Conservation (phyloP, 2,888 invertebrate species). For the Rhodophaea formosa region DNA sequence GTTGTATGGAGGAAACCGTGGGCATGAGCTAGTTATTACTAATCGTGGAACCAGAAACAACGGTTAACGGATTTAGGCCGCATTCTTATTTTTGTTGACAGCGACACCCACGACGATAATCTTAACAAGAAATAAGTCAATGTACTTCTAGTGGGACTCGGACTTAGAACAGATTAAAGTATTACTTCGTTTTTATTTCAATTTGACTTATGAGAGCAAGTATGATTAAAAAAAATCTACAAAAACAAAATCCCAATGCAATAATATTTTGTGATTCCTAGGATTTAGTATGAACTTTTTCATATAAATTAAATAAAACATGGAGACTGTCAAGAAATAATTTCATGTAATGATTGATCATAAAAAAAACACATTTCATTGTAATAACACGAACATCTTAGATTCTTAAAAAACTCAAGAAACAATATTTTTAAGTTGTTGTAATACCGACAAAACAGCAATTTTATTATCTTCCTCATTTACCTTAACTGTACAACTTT, state of each 20-base stretch:
- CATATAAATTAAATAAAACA: no score
- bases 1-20: not conserved
- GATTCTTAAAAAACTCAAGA: not conserved
- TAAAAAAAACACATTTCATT: no score
- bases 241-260: no score
- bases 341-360: no score
- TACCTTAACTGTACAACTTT: slow-evolving; percentile 6
- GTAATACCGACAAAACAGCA: slow-evolving; percentile 8
- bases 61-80: slow-evolving; percentile 35
- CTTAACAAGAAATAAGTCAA: not conserved
- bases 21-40: slow-evolving; percentile 30
- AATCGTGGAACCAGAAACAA: slow-evolving; percentile 39
- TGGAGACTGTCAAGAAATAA: no score
- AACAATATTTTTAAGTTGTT: not conserved
- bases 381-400: no score
- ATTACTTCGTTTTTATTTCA: no score
- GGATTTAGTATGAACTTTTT: no score
- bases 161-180: not conserved
- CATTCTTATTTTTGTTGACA: slow-evolving; percentile 20
- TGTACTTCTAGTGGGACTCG: not conserved
- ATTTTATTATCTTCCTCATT: slow-evolving; percentile 5
- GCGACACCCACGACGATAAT: slow-evolving; percentile 1
- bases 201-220: no score
- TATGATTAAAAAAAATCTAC: no score
- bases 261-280: no score